Percentiles rank a stretch among this genome's conserved stretches.
Evolutionary conservation across 1,140 invertebrate genomes (phyloP).

Genomic region (Calephelis virginiensis): DNA sequence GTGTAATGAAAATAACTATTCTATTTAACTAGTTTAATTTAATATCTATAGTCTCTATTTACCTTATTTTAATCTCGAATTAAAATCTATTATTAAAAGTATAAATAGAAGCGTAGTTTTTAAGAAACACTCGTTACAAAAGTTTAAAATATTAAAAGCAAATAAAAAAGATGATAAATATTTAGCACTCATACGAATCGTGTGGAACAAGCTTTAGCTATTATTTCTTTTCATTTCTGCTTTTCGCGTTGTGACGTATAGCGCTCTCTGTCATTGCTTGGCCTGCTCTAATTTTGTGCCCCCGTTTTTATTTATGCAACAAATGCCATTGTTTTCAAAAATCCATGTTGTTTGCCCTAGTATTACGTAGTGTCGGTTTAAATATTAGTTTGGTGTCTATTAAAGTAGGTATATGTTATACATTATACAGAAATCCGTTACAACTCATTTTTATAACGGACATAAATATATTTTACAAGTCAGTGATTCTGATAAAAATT

Average conservation of each 20-base stretch:
- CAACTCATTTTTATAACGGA: too few relatives aligned
- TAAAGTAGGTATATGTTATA: background rate
- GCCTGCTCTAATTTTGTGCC: constrained; percentile 49
- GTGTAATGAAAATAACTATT: too few relatives aligned
- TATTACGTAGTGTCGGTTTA: constrained; percentile 23
- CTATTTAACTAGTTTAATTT: too few relatives aligned
- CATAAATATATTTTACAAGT: too few relatives aligned
- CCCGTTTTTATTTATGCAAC: constrained; percentile 43
- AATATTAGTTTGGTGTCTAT: constrained; percentile 13
- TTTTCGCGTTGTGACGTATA: constrained; percentile 58
- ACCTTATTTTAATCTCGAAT: too few relatives aligned
- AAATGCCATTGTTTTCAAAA: constrained; percentile 57
- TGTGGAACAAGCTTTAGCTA: constrained; percentile 29
- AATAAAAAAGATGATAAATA: constrained; percentile 2
- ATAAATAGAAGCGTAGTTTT: too few relatives aligned
- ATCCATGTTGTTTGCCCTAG: constrained; percentile 43
- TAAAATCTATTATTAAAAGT: too few relatives aligned
- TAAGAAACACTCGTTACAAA: too few relatives aligned
- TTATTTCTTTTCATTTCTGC: constrained; percentile 45
- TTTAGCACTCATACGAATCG: constrained; percentile 19
- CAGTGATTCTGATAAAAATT: too few relatives aligned
- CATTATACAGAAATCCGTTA: background rate
- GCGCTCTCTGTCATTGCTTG: constrained; percentile 58
- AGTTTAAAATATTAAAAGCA: too few relatives aligned
- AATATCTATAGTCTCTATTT: too few relatives aligned